A percentile compares a stretch with the other conserved stretches of the same genome.
Conservation (phyloP, 92 coral and sea anemone genomes). For the Palythoa caribaeorum region DNA sequence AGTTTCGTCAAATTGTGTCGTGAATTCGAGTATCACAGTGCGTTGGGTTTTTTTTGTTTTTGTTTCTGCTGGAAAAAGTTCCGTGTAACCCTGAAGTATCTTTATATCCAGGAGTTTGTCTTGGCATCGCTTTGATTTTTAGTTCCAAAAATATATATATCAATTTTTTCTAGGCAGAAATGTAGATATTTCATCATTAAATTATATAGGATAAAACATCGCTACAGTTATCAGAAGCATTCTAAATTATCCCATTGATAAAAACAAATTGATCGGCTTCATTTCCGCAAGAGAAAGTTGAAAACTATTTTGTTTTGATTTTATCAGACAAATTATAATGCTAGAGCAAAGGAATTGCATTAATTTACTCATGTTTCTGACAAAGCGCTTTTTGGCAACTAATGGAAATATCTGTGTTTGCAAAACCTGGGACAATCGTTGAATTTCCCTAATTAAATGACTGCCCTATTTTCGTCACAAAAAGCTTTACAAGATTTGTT, state of each 20-base stretch:
- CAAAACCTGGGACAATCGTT: slow-evolving; percentile 16
- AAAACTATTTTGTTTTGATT: slow-evolving; percentile 6
- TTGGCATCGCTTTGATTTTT: no score
- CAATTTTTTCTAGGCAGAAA: not conserved
- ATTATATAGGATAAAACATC: not conserved
- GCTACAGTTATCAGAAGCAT: not conserved
- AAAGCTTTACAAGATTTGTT: not conserved
- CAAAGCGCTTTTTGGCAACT: not conserved
- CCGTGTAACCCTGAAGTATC: no score
- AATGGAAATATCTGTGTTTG: slow-evolving; percentile 36
- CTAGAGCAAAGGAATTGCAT: not conserved
- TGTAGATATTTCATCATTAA: not conserved
- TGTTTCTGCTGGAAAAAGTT: no score
- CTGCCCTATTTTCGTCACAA: slow-evolving; percentile 14
- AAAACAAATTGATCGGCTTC: not conserved
- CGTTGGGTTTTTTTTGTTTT: no score
- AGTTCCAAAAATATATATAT: no score
- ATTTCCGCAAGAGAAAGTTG: slow-evolving; percentile 19
- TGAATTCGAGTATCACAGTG: no score
- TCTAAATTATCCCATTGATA: slow-evolving; percentile 1
- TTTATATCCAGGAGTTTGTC: no score
- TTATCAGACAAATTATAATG: slow-evolving; percentile 11
- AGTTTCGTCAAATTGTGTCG: no score
- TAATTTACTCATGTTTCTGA: slow-evolving; percentile 7
- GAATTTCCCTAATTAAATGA: slow-evolving; percentile 34